These are phyloP conservation scores for Atherix ibis DNA, from an alignment of 2,888 invertebrate species.

Conservation along the genomic window DNA sequence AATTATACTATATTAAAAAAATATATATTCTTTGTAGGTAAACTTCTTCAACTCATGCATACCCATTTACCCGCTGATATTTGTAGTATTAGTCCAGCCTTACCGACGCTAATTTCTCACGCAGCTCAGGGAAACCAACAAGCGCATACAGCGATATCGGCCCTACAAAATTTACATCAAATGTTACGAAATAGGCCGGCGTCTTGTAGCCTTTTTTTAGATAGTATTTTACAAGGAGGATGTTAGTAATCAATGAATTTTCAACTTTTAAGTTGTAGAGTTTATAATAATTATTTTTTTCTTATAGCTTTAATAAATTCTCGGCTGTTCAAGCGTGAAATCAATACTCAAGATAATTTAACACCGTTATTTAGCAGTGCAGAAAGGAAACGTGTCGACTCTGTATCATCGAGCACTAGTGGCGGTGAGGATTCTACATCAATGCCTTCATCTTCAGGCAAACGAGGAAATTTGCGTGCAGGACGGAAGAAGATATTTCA, in stretches of 20 bases:
- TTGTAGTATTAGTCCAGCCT: conserved; percentile 64
- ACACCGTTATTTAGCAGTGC: conserved; percentile 12
- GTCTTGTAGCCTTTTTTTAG: conserved; percentile 67
- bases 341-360: conserved; percentile 23
- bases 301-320: conserved; percentile 26
- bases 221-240: conserved; percentile 53
- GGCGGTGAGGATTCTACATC: conserved; percentile 12
- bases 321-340: conserved; percentile 29
- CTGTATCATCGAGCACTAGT: conserved; percentile 31
- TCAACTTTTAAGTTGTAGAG: not conserved
- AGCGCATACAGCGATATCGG: conserved; percentile 68
- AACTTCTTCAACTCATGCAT: conserved; percentile 75
- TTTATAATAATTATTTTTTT: conserved; percentile 5
- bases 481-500: conserved; percentile 35
- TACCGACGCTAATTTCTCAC: conserved; percentile 67
- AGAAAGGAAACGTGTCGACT: conserved; percentile 34
- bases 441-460: conserved; percentile 7
- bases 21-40: no score
- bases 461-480: conserved; percentile 27
- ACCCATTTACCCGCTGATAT: conserved; percentile 74
- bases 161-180: conserved; percentile 60
- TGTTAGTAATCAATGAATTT: conserved; percentile 14
- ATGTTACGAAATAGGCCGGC: conserved; percentile 68
- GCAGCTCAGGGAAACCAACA: conserved; percentile 65
- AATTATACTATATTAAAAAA: no score